Conservation (phyloP, 2,888 invertebrate genomes). For the Epistrophe eligans region DNA sequence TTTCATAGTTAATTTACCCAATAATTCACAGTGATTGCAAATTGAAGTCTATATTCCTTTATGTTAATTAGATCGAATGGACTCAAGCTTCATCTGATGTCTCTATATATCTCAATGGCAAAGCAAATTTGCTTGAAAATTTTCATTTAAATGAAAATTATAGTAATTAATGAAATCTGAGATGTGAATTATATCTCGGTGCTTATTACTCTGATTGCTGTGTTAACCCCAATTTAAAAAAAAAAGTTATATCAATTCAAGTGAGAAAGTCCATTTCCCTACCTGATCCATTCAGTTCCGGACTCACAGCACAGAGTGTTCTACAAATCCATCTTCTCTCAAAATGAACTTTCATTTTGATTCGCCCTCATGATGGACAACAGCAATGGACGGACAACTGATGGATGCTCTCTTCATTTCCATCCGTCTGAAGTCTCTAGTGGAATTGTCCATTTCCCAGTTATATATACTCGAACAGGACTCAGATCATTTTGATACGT, state of each 20-base stretch:
- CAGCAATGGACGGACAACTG: conserved; percentile 12
- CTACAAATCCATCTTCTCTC: conserved; percentile 20
- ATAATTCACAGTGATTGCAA: not conserved
- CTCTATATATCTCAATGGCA: not conserved
- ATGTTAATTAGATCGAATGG: conserved; percentile 15
- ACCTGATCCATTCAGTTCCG: not conserved
- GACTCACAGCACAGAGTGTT: not conserved
- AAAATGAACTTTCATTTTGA: conserved; percentile 51
- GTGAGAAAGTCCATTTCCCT: conserved; percentile 10
- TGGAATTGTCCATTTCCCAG: conserved; percentile 55
- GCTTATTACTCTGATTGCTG: conserved; percentile 10
- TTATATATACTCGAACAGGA: conserved; percentile 4
- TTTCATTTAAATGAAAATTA: conserved; percentile 37
- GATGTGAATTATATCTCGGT: not conserved
- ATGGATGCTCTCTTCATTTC: conserved; percentile 17
- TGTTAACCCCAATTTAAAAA: conserved; percentile 60
- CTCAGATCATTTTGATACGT: conserved; percentile 40
- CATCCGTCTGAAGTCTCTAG: conserved; percentile 29
- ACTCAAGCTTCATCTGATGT: not conserved
- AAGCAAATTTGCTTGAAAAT: conserved; percentile 20
- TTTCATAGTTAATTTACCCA: conserved; percentile 15
- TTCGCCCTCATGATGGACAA: not conserved
- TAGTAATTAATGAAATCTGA: conserved; percentile 26
- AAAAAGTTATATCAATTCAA: conserved; percentile 30
- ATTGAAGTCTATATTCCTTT: not conserved